These are phyloP conservation scores for Hypotaenidia philippensis DNA, from an alignment of 2,797 vertebrate species.

Conservation along the genomic window DNA sequence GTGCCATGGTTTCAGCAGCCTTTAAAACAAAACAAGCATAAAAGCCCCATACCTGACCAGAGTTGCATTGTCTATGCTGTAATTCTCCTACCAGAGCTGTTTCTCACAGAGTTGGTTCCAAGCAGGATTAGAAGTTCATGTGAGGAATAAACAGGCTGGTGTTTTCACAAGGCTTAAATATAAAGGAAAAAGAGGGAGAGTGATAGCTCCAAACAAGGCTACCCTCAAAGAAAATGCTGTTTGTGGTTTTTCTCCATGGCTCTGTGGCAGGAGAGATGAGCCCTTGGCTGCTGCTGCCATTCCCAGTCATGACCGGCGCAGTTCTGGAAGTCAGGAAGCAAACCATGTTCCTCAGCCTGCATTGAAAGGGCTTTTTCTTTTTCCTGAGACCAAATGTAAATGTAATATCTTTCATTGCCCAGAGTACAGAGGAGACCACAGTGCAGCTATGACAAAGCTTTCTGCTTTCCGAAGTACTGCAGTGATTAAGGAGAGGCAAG, in stretches of 20 bases:
- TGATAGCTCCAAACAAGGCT: neutral
- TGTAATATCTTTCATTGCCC: neutral
- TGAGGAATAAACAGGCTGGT: neutral
- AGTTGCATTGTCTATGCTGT: accelerated
- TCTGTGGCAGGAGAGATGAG: neutral
- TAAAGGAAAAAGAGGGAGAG: neutral
- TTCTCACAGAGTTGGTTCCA: neutral
- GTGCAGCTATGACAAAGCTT: neutral
- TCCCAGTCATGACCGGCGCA: accelerated
- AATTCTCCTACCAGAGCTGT: neutral
- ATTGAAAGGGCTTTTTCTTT: neutral
- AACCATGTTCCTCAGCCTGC: neutral
- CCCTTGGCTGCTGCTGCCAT: neutral
- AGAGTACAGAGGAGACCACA: neutral
- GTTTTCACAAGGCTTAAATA: neutral
- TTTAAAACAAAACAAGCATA: neutral
- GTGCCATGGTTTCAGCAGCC: neutral
- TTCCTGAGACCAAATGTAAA: neutral
- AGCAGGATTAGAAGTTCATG: neutral
- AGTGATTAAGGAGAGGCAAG: constrained; percentile 8
- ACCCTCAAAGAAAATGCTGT: neutral
- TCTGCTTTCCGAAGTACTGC: neutral
- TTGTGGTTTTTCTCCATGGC: neutral
- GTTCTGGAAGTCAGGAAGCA: neutral
- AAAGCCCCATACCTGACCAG: accelerated